Evolutionary conservation across 2,113 vertebrate genomes (phyloP).

Genomic region (Leptobrachium leishanense): DNA sequence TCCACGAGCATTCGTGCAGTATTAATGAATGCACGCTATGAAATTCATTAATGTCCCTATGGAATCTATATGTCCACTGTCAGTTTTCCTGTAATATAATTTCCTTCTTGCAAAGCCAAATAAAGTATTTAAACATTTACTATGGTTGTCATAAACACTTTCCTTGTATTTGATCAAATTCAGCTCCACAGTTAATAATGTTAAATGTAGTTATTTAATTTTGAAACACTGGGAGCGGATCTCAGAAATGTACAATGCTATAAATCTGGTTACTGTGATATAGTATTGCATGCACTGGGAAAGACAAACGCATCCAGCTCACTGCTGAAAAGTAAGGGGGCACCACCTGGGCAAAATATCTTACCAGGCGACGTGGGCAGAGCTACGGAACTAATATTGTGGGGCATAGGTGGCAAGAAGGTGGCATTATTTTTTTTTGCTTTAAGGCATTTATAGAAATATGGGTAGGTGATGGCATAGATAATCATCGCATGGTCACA

Average conservation of each 20-base stretch:
- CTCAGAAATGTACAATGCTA: slow-evolving; percentile 90
- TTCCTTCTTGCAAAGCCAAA: slow-evolving; percentile 78
- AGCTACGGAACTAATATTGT: not conserved
- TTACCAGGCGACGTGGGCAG: not conserved
- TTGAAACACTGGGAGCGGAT: slow-evolving; percentile 85
- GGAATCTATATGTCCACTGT: slow-evolving; percentile 67
- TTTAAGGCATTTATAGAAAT: too few species aligned
- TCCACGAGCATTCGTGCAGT: slow-evolving; percentile 25
- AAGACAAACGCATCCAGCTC: slow-evolving; percentile 48
- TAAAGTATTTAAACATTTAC: slow-evolving; percentile 92
- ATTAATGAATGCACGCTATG: slow-evolving; percentile 42
- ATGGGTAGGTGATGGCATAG: too few species aligned
- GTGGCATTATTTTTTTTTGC: not conserved
- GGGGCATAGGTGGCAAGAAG: not conserved
- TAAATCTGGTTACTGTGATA: slow-evolving; percentile 75
- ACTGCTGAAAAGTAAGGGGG: not conserved
- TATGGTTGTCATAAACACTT: slow-evolving; percentile 80
- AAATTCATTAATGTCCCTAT: slow-evolving; percentile 68
- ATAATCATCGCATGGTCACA: too few species aligned
- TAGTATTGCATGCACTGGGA: slow-evolving; percentile 73
- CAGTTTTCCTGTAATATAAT: slow-evolving; percentile 90
- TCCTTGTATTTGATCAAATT: slow-evolving; percentile 81
- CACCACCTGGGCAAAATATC: slow-evolving; percentile 15
- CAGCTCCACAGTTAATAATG: slow-evolving; percentile 88
- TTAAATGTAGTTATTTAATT: slow-evolving; percentile 95